Conservation (phyloP, 2,888 invertebrate genomes). For the Netelia virgata region DNA sequence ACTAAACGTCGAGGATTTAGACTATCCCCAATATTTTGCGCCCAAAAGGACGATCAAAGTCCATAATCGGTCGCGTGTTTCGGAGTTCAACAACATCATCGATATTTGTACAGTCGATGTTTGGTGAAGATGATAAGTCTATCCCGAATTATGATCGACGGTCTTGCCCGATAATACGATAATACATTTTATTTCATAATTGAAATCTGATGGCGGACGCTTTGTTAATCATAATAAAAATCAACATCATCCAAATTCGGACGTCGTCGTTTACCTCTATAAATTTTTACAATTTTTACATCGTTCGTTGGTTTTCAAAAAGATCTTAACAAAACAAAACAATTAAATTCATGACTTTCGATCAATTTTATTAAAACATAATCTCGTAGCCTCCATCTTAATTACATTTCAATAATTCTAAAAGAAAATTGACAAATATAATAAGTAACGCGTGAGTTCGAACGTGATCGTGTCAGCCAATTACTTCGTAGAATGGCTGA, state of each 20-base stretch:
- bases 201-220: not conserved
- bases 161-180: not conserved
- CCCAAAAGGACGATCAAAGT: not conserved
- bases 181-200: not conserved
- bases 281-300: too few relatives aligned
- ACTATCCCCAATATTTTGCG: not conserved
- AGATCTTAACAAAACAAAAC: not conserved
- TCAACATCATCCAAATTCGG: too few relatives aligned
- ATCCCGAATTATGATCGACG: slow-evolving; percentile 11
- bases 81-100: slow-evolving; percentile 23
- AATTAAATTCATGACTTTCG: slow-evolving; percentile 1
- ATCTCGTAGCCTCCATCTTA: slow-evolving; percentile 41
- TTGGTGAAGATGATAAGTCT: not conserved
- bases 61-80: slow-evolving; percentile 32
- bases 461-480: not conserved
- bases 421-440: slow-evolving; percentile 42
- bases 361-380: slow-evolving; percentile 64
- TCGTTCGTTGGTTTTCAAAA: not conserved
- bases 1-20: not conserved
- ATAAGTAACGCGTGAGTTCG: slow-evolving; percentile 17
- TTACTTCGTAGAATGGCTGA: slow-evolving; percentile 47
- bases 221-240: too few relatives aligned
- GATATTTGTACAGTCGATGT: slow-evolving; percentile 37
- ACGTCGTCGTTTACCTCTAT: too few relatives aligned
- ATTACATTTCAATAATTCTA: slow-evolving; percentile 57